A percentile compares a stretch with the other conserved stretches of the same genome.
Evolutionary conservation across 2,888 invertebrate species (phyloP).

Genomic region (Agriotes lineatus): DNA sequence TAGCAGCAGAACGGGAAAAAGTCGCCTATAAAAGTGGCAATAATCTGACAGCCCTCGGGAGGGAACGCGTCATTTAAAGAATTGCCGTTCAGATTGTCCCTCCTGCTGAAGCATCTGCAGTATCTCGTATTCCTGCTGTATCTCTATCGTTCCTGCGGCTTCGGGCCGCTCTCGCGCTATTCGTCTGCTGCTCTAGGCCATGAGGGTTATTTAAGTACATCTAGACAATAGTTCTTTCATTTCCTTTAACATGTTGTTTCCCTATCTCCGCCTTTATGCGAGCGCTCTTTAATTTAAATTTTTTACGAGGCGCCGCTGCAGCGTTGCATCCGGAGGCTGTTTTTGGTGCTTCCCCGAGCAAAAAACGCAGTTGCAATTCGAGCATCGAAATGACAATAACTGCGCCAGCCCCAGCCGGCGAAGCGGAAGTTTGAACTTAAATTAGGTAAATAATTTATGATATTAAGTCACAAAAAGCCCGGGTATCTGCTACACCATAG

Average conservation of each 20-base stretch:
- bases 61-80: slow-evolving; percentile 51
- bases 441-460: slow-evolving; percentile 14
- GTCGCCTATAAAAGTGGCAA: slow-evolving; percentile 47
- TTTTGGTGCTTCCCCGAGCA: too few species aligned
- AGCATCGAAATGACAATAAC: neutral
- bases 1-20: slow-evolving; percentile 39
- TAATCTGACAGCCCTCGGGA: slow-evolving; percentile 52
- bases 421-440: neutral
- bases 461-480: slow-evolving; percentile 11
- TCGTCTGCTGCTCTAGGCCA: slow-evolving; percentile 32
- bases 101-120: slow-evolving; percentile 33
- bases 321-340: neutral
- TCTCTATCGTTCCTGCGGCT: slow-evolving; percentile 40
- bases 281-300: neutral
- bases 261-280: neutral
- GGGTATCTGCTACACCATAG: slow-evolving; percentile 25
- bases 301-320: too few species aligned
- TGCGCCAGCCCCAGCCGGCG: too few species aligned
- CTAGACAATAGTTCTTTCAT: slow-evolving; percentile 39
- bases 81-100: slow-evolving; percentile 47
- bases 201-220: slow-evolving; percentile 39
- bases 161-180: slow-evolving; percentile 30
- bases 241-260: slow-evolving; percentile 22
- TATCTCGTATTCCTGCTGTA: slow-evolving; percentile 42
- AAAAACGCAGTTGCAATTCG: too few species aligned